Percentiles rank a stretch among this genome's conserved stretches.
Conservation (phyloP, 2,797 vertebrate genomes). For the Phalloptychus januarius region DNA sequence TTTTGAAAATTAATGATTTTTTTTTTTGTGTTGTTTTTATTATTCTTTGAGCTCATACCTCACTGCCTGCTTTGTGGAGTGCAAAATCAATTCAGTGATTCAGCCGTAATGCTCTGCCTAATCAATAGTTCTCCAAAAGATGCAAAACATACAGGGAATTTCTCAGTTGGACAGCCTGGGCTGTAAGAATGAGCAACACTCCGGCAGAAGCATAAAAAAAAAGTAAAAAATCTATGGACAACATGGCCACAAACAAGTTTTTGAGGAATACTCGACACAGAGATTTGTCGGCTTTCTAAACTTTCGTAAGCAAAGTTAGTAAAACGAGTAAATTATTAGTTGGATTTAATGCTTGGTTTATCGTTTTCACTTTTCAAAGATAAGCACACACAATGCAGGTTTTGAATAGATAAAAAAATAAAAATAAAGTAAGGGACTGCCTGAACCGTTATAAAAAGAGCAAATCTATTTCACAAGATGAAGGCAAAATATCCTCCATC, state of each 20-base stretch:
- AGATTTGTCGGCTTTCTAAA: slow-evolving; percentile 10
- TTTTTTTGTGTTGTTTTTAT: slow-evolving; percentile 37
- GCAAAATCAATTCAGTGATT: slow-evolving; percentile 54
- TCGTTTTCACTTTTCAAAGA: not conserved
- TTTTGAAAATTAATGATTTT: slow-evolving; percentile 29
- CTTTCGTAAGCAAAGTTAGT: not conserved
- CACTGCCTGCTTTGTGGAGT: slow-evolving; percentile 44
- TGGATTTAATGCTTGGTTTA: not conserved
- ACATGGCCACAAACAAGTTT: slow-evolving; percentile 48
- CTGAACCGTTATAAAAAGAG: not conserved
- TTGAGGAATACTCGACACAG: slow-evolving; percentile 49
- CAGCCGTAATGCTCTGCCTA: slow-evolving; percentile 36
- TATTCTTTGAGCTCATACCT: slow-evolving; percentile 43
- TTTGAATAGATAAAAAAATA: not conserved
- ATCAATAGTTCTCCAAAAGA: slow-evolving; percentile 68
- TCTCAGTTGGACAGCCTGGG: slow-evolving; percentile 24
- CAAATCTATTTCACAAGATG: not conserved
- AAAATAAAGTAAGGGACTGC: not conserved
- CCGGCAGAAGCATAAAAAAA: slow-evolving; percentile 4
- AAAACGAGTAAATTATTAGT: not conserved
- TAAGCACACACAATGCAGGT: not conserved
- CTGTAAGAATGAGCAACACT: slow-evolving; percentile 27
- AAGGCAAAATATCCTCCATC: not conserved
- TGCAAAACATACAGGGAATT: slow-evolving; percentile 38
- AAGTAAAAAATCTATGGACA: slow-evolving; percentile 54